phyloP scores from a whole-genome alignment of 2,113 vertebrate species.

The Austrofundulus limnaeus region DNA sequence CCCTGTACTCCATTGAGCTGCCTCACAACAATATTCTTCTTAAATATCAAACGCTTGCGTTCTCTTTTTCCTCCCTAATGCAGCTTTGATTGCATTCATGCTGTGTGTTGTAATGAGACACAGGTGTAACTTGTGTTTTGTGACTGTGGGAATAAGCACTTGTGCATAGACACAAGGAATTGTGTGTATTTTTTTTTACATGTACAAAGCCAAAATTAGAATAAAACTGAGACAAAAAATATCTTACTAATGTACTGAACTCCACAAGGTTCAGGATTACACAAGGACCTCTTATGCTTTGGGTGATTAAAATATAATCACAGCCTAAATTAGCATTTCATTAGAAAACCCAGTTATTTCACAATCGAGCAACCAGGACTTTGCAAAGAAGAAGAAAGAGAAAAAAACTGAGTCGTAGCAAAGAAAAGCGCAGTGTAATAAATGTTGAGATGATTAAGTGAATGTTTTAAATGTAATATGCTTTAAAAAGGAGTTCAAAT shows the following conservation, averaged over 20 bases:
- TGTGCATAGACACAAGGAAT: conserved; percentile 2
- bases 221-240: conserved; percentile 14
- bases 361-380: conserved; percentile 21
- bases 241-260: conserved; percentile 30
- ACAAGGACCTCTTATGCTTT: conserved; percentile 15
- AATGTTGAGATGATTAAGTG: conserved; percentile 43
- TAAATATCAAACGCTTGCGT: conserved; percentile 13
- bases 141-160: conserved; percentile 11
- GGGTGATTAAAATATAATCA: conserved; percentile 65
- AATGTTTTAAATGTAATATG: conserved; percentile 34
- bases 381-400: conserved; percentile 16
- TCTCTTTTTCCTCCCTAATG: conserved; percentile 14
- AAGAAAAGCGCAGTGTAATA: conserved; percentile 26
- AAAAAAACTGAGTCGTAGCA: conserved; percentile 13
- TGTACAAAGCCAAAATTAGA: conserved; percentile 20
- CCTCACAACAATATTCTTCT: conserved; percentile 1
- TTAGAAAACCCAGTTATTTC: conserved; percentile 40
- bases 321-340: conserved; percentile 52
- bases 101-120: conserved; percentile 51
- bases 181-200: neutral
- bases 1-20: neutral
- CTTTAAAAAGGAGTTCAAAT: conserved; percentile 32
- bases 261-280: conserved; percentile 33
- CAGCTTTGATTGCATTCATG: conserved; percentile 37
- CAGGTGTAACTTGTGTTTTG: conserved; percentile 31